Base-by-base conservation (phyloP, 2,797 vertebrate genomes). In the Anniella stebbinsi region DNA sequence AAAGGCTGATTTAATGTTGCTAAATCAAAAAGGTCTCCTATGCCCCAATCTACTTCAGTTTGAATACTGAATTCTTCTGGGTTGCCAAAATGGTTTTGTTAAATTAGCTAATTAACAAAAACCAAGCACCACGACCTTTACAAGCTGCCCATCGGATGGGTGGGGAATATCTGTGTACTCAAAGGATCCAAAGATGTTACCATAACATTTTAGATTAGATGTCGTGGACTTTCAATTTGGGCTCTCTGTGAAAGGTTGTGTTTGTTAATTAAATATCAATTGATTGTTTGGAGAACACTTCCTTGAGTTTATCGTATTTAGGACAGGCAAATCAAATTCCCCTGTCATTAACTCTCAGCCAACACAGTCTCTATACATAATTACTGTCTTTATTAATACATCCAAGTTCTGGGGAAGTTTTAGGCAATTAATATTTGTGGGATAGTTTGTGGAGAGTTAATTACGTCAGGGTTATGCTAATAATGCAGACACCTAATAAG, bases 371-470 rank as follows among this genome's bases (percentile, higher is more conserved):
- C 95, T 92, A 95, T 95, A 94, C 94, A 92, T 94, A 96, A 96
- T 95, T 94, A 96, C 88, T 36, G 86, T 41, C 93, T 94, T 89
- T 95, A 96, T 96, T 96, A 96, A 96, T 95, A 95, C 92, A 92
- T 92, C 70, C 75, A 1, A 93, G 94, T 92, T 73, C 91, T 36
- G 51, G 89, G 92, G 94, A 96, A 95, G 93, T 96, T 94, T 92
- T 84, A 93, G 91, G 92, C 94, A 94, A 95, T 96, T 96, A 95
- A 96, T 96, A 95, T 96, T 95, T 95, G 95, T 21, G 85, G 88
- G 91, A 89, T 93, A 93, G 91, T 96, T 95, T 88, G 95, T 93
- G 92, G 87, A 91, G 78, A 92, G 93, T 94, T 95, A 94, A 96
- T 95, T 95, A 94, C 48, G 0, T 72, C 93, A 92, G 95, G 93